Conservation (phyloP, 2,113 vertebrate species). For the Anhinga rufa region DNA sequence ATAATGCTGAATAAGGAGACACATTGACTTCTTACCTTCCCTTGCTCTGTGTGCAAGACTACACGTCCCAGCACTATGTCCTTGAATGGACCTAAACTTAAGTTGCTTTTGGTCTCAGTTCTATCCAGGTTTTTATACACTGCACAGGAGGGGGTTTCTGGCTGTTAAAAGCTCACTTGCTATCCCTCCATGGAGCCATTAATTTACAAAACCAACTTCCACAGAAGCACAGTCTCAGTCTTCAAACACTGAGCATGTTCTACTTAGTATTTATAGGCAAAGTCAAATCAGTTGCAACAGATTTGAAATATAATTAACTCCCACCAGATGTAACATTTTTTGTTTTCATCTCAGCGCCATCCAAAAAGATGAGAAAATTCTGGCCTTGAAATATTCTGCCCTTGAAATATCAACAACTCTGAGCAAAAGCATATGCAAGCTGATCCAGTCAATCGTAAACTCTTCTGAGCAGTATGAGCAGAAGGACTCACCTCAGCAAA, state of each 20-base stretch:
- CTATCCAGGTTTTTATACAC: neutral
- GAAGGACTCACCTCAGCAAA: neutral
- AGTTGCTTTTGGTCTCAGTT: neutral
- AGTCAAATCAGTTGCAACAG: neutral
- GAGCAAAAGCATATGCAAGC: neutral
- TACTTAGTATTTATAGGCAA: neutral
- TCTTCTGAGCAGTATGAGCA: neutral
- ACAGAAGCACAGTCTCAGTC: neutral
- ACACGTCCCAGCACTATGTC: rapidly evolving
- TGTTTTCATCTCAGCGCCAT: neutral
- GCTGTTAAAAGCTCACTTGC: neutral
- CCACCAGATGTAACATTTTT: neutral
- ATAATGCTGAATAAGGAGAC: neutral
- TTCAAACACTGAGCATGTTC: neutral
- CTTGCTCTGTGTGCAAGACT: neutral
- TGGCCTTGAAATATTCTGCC: neutral
- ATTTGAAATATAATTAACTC: slow-evolving; percentile 11
- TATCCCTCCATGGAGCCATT: neutral
- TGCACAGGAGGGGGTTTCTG: neutral
- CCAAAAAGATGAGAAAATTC: neutral
- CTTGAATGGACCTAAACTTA: neutral
- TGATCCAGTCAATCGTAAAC: neutral
- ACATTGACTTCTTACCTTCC: neutral
- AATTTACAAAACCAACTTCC: neutral
- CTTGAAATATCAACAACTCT: neutral